Evolutionary conservation across 2,888 invertebrate species (phyloP), one percentile per base, ranked within the genome.

Genomic region (Euspilapteryx auroguttella): DNA sequence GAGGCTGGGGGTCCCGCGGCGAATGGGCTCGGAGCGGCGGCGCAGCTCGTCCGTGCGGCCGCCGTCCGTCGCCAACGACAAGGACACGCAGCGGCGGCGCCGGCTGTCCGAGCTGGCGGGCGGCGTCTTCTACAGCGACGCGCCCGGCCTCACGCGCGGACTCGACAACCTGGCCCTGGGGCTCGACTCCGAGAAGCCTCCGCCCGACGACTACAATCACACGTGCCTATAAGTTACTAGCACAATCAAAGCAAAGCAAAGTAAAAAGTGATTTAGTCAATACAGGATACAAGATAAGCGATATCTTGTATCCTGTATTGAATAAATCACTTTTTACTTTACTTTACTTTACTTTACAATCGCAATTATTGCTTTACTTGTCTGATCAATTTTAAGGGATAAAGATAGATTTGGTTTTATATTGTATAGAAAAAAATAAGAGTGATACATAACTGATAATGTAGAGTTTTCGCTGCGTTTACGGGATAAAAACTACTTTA

Each of bases 111-210:
- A 75, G 37, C 41, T 75, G 38, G 75, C 76, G 2, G 76, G 76
- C 14, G 76, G 76, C 4, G 65, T 73, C 21, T 76, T 75, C 54
- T 76, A 76, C 53, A 71, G 69, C 44, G 71, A 71, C 36, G 42
- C 46, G 4, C 42, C 48, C 4, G 43, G 52, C 2, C 51, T 59
- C 31, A 42, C 55, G 3, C 45, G 47, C 21, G 65, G 68, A 3
- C 53, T 49, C 34, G 69, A 69, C 42, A 75, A 75, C 46, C 58
- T 55, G n/a, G 71, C 59, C 1, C 47, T 69, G 2, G 55, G 61
- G 3, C 47, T 62, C 12, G 69, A 69, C 32, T 36, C 55, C 1
- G 69, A 73, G 37, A 69, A 68, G 37, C 52, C 55, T 0, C 51
- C 50, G 2, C 49, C 49, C 2, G 51, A 51, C 21, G 59, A 64